phyloP scores from a whole-genome alignment of 30 jellyfish, hydroid and myxozoan species.

The Aurelia coerulea region DNA sequence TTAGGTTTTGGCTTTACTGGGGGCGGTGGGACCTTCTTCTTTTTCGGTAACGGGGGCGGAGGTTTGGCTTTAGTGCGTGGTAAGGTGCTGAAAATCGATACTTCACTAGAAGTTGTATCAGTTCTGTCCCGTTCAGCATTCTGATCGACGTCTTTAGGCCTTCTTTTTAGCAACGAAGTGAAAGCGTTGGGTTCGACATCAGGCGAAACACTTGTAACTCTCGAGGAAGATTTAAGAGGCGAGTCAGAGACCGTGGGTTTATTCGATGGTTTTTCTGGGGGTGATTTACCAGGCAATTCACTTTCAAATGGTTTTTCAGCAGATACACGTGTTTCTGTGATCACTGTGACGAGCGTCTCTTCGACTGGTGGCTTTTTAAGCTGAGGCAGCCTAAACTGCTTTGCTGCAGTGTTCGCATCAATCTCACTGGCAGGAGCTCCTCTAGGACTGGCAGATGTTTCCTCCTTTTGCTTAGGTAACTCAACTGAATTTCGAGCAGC shows the following conservation, averaged over 20 bases:
- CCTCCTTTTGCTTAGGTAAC: neutral
- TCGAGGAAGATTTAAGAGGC: neutral
- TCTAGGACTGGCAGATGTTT: neutral
- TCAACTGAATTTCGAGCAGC: neutral
- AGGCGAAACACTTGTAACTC: neutral
- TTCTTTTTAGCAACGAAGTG: slow-evolving; percentile 34
- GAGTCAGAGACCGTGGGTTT: neutral
- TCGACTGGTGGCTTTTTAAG: neutral
- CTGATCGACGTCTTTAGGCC: slow-evolving; percentile 29
- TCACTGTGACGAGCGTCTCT: neutral
- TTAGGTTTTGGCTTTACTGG: slow-evolving; percentile 67
- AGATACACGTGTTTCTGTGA: neutral
- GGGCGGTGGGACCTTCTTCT: slow-evolving; percentile 62
- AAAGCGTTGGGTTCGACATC: slow-evolving; percentile 38
- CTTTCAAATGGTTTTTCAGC: neutral
- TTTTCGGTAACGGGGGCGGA: slow-evolving; percentile 39
- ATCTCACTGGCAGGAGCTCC: neutral
- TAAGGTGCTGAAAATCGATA: slow-evolving; percentile 57
- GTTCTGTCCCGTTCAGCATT: slow-evolving; percentile 46
- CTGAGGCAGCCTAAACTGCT: neutral
- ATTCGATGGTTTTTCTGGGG: neutral
- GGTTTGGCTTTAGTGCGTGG: slow-evolving; percentile 56
- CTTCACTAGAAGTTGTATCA: slow-evolving; percentile 46
- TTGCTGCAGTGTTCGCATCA: neutral
- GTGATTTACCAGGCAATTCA: neutral